These are phyloP conservation scores for Zhengitettix transpicula DNA, from an alignment of 2,888 invertebrate species.

Conservation along the genomic window DNA sequence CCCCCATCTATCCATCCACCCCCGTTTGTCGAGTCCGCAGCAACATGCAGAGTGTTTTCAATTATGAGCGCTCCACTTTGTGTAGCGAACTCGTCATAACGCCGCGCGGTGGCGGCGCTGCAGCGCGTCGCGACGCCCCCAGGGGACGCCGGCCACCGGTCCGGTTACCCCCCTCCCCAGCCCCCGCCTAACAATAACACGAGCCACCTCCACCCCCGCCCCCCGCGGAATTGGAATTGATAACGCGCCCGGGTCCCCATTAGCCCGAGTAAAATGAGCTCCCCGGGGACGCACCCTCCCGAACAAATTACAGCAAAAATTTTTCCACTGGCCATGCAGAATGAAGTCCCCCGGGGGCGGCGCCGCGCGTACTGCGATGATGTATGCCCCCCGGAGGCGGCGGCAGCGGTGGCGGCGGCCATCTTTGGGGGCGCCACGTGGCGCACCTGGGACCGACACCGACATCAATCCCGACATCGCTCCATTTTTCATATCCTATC, in stretches of 20 bases:
- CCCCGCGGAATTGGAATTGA: slow-evolving; percentile 13
- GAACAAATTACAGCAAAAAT: slow-evolving; percentile 14
- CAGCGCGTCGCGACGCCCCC: not conserved
- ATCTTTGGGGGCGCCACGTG: not conserved
- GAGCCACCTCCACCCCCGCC: slow-evolving; percentile 4
- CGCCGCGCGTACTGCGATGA: not conserved
- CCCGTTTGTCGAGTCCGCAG: too few relatives aligned
- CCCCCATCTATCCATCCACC: too few relatives aligned
- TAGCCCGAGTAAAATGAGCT: slow-evolving; percentile 13
- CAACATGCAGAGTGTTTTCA: too few relatives aligned
- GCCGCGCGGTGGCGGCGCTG: not conserved
- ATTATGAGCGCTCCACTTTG: too few relatives aligned
- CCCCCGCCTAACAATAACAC: slow-evolving; percentile 10
- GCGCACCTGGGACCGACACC: too few relatives aligned
- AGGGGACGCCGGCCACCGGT: not conserved
- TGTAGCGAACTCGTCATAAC: too few relatives aligned
- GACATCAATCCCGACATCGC: too few relatives aligned
- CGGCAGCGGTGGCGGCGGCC: not conserved
- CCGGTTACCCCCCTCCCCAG: not conserved
- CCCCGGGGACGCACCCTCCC: slow-evolving; percentile 10
- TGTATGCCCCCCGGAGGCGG: not conserved
- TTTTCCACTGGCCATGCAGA: slow-evolving; percentile 3
- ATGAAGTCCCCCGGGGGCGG: not conserved
- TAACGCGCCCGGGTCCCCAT: slow-evolving; percentile 13
- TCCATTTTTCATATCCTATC: too few relatives aligned